Base-by-base conservation (phyloP, 23 tunicate genomes). In the Halocynthia roretzi region DNA sequence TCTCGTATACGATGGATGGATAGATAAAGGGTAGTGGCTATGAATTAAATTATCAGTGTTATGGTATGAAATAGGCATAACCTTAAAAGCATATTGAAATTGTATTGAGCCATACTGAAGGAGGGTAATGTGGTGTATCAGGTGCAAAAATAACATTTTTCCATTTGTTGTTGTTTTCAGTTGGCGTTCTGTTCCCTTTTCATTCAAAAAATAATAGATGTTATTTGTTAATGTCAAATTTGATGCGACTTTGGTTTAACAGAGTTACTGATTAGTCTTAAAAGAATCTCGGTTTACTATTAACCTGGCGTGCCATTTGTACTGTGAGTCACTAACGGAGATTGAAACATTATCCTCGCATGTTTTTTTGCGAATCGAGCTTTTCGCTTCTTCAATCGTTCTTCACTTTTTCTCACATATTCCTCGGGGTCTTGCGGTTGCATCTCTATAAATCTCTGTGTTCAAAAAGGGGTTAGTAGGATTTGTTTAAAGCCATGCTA, bases 361-460 rank as follows among this genome's bases (percentile, higher is more conserved):
- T 56, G 23, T 66, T 71, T 52, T 31, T 71, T 77, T 64, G 78
- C 84, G 8, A 52, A 74, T 67, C 84, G 48, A 56, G 54, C 61
- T 75, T 74, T 66, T 31, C 82, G 65, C 50, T 84, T 60, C 52
- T 68, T 79, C 52, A 67, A 71, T 10, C 81, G 73, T 58, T 88
- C 83, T 49, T 56, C 95, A 48, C 95, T 83, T 12, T 77, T 72
- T 8, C 62, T 52, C 50, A 31, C 14, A 53, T 77, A 80, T 66
- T 83, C 87, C 50, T 88, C 95, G 6, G 87, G 87, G 23, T 83
- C 83, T 17, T 77, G 58, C 15, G 95, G 95, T 67, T 88, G 95
- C 84, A 83, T 83, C 66, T 88, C 95, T 20, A 77, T 62, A 57
- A 88, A 88, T 79, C 67, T 88, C 95, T 88, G 67, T 31, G 44